Evolutionary conservation across 2,888 invertebrate genomes (phyloP), one percentile per base, ranked within the genome.

Genomic region (Zhengitettix transpicula): DNA sequence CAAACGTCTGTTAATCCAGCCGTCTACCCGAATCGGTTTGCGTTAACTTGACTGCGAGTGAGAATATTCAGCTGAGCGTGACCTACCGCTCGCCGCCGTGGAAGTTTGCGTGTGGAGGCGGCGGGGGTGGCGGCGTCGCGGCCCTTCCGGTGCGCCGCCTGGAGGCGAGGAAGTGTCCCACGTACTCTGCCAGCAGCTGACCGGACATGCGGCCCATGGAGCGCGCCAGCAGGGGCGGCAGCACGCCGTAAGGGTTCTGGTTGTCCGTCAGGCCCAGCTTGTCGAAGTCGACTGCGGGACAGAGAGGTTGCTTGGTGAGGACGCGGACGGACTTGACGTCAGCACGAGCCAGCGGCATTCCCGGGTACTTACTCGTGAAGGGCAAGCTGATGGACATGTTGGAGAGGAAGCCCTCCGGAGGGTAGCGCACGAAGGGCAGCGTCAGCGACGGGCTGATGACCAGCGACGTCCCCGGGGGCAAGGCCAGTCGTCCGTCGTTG

Each of bases 241-340:
- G 72, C 54, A 84, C 84, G 15, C 90, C 90, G 68, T 87, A 84
- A 0, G 90, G 90, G 74, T 90, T 90, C 70, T 89, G 87, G 70
- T 90, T 89, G 70, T 90, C 90, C n/a, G 90, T 90, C 66, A 90
- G 71, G 14, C 90, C 90, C 65, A 90, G 74, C 71, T 87, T 87
- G 72, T 89, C 88, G 70, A 90, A 89, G 69, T 89, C 88, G 72
- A 90, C 90, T 90, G 76, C 47, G 73, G 71, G 5, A 2, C 47
- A 47, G 14, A 47, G n/a, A 47, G 47, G 7, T 28, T 5, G 28
- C 2, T n/a, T n/a, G 28, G 7, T 28, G 28, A 28, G 28, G 28
- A 28, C 28, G 28, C 2, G 28, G 28, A 28, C 28, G 28, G n/a
- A n/a, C n/a, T n/a, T n/a, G n/a, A n/a, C n/a, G n/a, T n/a, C n/a